Percentiles rank a stretch among this genome's conserved stretches.
Evolutionary conservation across 2,113 vertebrate species (phyloP).

Genomic region (Apus apus): DNA sequence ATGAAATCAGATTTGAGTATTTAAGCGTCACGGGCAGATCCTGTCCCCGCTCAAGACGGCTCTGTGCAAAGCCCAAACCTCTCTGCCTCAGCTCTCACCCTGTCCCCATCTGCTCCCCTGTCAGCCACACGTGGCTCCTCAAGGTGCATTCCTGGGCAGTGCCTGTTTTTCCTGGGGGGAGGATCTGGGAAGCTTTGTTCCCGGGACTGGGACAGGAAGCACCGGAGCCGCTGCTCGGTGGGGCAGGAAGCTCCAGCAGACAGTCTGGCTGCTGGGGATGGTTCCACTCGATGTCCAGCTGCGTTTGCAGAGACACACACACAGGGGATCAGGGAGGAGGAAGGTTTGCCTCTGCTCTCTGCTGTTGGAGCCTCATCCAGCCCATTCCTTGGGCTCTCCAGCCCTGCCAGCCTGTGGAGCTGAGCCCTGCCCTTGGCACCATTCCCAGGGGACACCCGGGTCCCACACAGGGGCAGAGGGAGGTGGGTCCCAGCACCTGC

Average conservation of each 20-base stretch:
- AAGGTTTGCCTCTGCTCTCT: background rate
- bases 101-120: background rate
- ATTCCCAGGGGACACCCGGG: rapidly evolving
- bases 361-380: background rate
- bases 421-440: background rate
- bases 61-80: background rate
- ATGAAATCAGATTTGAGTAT: background rate
- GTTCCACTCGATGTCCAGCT: background rate
- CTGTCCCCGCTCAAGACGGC: background rate
- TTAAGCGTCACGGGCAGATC: background rate
- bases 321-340: background rate
- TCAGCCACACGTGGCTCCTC: rapidly evolving
- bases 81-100: background rate
- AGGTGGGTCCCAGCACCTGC: background rate
- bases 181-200: background rate
- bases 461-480: background rate
- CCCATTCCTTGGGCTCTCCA: background rate
- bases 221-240: background rate
- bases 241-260: constrained; percentile 24
- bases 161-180: background rate
- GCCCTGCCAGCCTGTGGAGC: background rate
- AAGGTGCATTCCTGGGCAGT: rapidly evolving
- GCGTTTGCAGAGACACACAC: background rate
- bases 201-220: background rate
- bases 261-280: background rate